Evolutionary conservation across 2,888 invertebrate species (phyloP), one percentile per base, ranked within the genome.

Genomic region (Quadroppia sp.): DNA sequence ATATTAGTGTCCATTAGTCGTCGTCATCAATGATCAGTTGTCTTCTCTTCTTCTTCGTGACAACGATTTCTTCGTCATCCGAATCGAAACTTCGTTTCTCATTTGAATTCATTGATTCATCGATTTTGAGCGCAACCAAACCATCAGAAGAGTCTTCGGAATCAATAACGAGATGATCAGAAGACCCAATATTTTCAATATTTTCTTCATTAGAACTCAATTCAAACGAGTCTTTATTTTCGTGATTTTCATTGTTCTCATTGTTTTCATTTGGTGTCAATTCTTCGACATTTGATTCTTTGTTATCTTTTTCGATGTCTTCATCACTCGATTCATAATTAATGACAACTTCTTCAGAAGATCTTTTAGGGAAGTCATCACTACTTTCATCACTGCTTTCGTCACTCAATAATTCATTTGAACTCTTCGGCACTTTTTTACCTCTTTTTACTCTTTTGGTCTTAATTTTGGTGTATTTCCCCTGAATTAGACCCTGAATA

Each of bases 1-100:
- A n/a, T n/a, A n/a, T n/a, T n/a, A n/a, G n/a, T n/a, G 15, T 72
- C 72, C 48, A 48, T 53, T 25, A 53, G 23, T 53, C 56, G 4
- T 53, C 56, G 9, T 53, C 56, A 53, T 53, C 56, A 9, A 23
- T 11, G 11, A 53, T 36, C 36, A 36, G 36, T 36, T 36, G 56
- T 23, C 20, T 53, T 20, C 20, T 25, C 56, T 25, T 53, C 56
- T 53, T 53, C 3, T 53, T 53, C 56, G 3, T 53, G 9, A 23
- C 3, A 53, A 23, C 56, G 6, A 53, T 11, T 53, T 53, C 56
- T 32, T 69, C 69, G 25, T 69, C 67, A 4, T 67, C 67, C 3
- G 11, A 32, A 20, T 69, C 69, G 25, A 50, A 6, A n/a, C 11
- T 11, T 50, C 28, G 2, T 15, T 48, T 71, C 20, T 50, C 53